Base-by-base conservation (phyloP, 35 echinoderm and acorn worm genomes). In the Chiridota heheva region DNA sequence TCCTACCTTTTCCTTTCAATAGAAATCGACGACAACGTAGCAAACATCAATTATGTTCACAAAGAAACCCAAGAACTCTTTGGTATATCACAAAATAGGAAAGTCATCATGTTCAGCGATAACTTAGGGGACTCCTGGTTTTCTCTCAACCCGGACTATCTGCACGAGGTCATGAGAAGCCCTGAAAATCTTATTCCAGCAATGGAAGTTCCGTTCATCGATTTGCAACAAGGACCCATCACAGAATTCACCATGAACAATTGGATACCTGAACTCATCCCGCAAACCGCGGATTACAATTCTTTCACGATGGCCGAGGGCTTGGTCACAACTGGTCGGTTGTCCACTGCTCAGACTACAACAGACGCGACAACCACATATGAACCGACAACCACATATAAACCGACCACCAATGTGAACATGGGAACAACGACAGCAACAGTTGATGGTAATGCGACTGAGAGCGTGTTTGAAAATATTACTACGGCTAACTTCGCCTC, bases 1-100 rank as follows among this genome's bases (percentile, higher is more conserved):
- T n/a, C n/a, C n/a, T n/a, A n/a, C n/a, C n/a, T n/a, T n/a, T 74
- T n/a, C 60, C 22, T 64, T 30, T 38, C 16, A 42, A 17, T 49
- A 95, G 91, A 44, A 40, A 95, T 88, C 15, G 91, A 95, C 35
- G 89, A 77, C 64, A 95, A 88, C 53, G 85, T 89, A 2, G 91
- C 85, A 16, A 95, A 84, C 47, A 73, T 95, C 34, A 60, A 88
- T 26, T 79, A 44, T 20, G 20, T 85, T 24, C 72, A 88, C 28
- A 58, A 76, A 15, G 81, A 95, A 37, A 88, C 86, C 20, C 51
- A 44, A 18, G 91, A 95, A 67, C 80, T 95, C 15, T 95, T 75
- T 44, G 91, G 91, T 1, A 18, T 95, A 20, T 88, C 91, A 0
- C 86, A 89, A 39, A 95, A 88, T 72, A 63, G 70, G 43, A 57